Percentiles rank a stretch among this genome's conserved stretches.
Evolutionary conservation across 2,888 invertebrate species (phyloP).

Genomic region (Drosophila subsilvestris): DNA sequence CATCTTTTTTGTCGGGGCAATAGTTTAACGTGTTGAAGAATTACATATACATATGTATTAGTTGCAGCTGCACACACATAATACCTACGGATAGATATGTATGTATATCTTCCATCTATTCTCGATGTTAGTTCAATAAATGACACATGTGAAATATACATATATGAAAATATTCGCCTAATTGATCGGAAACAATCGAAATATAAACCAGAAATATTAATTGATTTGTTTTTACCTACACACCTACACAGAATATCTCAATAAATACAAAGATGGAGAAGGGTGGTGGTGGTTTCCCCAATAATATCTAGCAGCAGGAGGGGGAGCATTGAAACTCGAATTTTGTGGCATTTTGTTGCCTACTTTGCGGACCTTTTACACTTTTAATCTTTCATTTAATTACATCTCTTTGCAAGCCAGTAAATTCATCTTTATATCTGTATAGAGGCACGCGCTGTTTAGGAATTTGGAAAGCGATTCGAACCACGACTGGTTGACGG

Average conservation of each 20-base stretch:
- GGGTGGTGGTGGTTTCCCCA: too few species aligned
- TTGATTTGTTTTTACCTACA: neutral
- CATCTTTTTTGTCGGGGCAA: conserved; percentile 57
- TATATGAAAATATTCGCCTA: neutral
- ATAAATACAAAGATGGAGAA: too few species aligned
- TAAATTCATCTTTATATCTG: too few species aligned
- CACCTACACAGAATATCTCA: too few species aligned
- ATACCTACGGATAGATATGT: conserved; percentile 59
- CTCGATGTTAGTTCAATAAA: conserved; percentile 30
- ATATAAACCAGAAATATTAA: conserved; percentile 23
- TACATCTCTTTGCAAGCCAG: too few species aligned
- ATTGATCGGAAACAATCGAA: conserved; percentile 2
- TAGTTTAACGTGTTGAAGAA: conserved; percentile 53
- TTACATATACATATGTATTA: too few species aligned
- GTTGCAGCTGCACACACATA: conserved; percentile 66
- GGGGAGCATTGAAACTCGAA: neutral
- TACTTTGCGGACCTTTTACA: conserved; percentile 13
- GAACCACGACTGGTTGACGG: too few species aligned
- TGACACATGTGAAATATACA: conserved; percentile 8
- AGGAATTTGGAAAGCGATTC: too few species aligned
- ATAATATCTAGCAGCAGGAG: too few species aligned
- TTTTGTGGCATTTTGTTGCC: neutral
- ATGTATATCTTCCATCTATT: conserved; percentile 37
- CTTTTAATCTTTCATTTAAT: neutral
- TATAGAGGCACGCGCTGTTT: too few species aligned